A percentile compares a stretch with the other conserved stretches of the same genome.
Evolutionary conservation across 2,888 invertebrate species (phyloP).

Genomic region (Elegia similella): DNA sequence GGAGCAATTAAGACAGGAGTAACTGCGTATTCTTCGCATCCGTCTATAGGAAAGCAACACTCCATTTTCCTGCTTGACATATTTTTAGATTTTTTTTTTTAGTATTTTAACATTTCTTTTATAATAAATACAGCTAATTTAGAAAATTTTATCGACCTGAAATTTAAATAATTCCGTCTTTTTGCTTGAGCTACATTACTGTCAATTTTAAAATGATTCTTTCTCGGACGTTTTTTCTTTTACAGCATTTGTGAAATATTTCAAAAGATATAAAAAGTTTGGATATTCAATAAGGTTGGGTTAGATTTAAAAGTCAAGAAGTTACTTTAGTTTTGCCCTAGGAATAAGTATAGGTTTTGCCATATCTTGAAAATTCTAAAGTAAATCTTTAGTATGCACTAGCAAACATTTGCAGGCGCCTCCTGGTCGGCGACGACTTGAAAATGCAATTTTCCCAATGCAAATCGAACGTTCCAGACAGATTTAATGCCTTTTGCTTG

Average conservation of each 20-base stretch:
- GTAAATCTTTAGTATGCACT: slow-evolving; percentile 56
- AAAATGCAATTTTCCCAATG: slow-evolving; percentile 78
- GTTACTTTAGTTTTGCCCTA: too few species aligned
- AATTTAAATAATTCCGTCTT: slow-evolving; percentile 31
- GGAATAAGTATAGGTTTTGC: slow-evolving; percentile 19
- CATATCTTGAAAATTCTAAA: slow-evolving; percentile 40
- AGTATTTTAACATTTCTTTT: slow-evolving; percentile 32
- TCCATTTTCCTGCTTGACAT: slow-evolving; percentile 51
- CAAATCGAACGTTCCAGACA: slow-evolving; percentile 75
- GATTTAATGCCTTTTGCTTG: slow-evolving; percentile 77
- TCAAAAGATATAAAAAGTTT: not conserved
- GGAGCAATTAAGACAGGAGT: slow-evolving; percentile 50
- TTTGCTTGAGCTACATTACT: slow-evolving; percentile 14
- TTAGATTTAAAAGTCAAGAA: not conserved
- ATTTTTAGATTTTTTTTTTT: slow-evolving; percentile 27
- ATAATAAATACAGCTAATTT: slow-evolving; percentile 10
- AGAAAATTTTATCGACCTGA: slow-evolving; percentile 24
- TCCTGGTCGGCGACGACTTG: slow-evolving; percentile 61
- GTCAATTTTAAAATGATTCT: slow-evolving; percentile 37
- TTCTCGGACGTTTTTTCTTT: not conserved
- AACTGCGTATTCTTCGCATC: slow-evolving; percentile 50
- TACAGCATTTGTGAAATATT: not conserved
- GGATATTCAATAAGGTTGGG: not conserved
- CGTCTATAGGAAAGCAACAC: slow-evolving; percentile 43
- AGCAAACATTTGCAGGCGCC: slow-evolving; percentile 62